Evolutionary conservation across 2,797 vertebrate species (phyloP).

Genomic region (Myripristis jacobus): DNA sequence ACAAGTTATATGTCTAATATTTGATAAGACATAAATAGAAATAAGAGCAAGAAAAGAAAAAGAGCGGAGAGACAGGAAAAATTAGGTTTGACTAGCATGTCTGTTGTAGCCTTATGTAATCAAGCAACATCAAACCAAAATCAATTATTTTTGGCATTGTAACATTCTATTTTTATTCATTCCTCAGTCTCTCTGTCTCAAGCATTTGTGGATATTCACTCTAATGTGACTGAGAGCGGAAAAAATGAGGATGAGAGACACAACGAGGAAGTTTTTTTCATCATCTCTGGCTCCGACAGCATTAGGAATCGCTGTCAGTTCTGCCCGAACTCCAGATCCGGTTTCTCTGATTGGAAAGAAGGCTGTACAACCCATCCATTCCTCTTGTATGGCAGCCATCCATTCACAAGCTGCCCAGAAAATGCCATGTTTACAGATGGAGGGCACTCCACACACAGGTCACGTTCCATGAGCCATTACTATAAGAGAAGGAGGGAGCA

Average conservation of each 20-base stretch:
- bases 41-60: conserved; percentile 37
- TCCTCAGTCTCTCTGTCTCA: neutral
- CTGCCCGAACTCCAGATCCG: conserved; percentile 37
- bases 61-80: conserved; percentile 17
- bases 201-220: conserved; percentile 3
- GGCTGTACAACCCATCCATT: conserved; percentile 25
- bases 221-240: neutral
- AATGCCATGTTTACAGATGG: conserved; percentile 67
- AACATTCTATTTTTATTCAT: conserved; percentile 2
- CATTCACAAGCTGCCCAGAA: conserved; percentile 59
- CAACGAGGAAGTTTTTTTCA: conserved; percentile 27
- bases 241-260: conserved; percentile 19
- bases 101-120: conserved; percentile 23
- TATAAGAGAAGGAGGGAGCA: conserved; percentile 32
- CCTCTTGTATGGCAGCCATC: conserved; percentile 30
- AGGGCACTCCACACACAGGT: conserved; percentile 53
- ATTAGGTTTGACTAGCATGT: conserved; percentile 39
- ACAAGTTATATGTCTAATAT: conserved; percentile 35
- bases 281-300: conserved; percentile 13
- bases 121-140: conserved; percentile 6
- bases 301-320: conserved; percentile 13
- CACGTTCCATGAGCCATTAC: conserved; percentile 64
- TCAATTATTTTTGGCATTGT: conserved; percentile 10
- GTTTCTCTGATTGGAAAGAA: conserved; percentile 54
- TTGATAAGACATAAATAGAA: conserved; percentile 48